Evolutionary conservation across 2,113 vertebrate genomes (phyloP).

Genomic region (Parus major): DNA sequence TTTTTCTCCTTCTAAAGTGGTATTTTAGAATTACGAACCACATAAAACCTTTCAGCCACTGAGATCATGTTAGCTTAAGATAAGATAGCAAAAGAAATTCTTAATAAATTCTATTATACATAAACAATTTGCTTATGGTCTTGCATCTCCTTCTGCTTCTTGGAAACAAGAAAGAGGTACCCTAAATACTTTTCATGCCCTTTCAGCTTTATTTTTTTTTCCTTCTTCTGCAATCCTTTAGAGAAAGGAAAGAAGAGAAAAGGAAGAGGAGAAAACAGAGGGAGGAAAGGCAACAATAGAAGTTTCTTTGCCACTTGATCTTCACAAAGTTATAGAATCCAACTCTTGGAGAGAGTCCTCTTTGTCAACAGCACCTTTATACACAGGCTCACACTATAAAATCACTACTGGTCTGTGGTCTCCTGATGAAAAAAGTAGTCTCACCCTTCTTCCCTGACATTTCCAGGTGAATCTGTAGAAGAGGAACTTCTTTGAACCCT

Average conservation of each 20-base stretch:
- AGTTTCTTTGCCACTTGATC: not conserved
- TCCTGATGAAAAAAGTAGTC: not conserved
- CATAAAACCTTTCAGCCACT: not conserved
- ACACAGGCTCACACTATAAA: not conserved
- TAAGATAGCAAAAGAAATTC: not conserved
- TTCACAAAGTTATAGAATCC: not conserved
- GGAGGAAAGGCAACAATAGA: not conserved
- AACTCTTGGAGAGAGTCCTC: not conserved
- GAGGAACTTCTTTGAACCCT: not conserved
- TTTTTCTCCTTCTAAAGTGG: not conserved
- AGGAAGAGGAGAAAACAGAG: not conserved
- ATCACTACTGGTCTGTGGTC: not conserved
- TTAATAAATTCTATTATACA: not conserved
- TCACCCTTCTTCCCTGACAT: not conserved
- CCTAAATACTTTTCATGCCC: not conserved
- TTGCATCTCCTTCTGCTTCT: not conserved
- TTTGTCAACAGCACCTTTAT: not conserved
- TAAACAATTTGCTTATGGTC: not conserved
- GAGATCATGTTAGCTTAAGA: not conserved
- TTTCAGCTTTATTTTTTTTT: not conserved
- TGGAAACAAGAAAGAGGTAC: not conserved
- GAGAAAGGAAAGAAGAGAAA: not conserved
- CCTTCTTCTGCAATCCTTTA: not conserved
- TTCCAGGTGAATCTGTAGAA: not conserved
- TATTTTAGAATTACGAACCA: slow-evolving; percentile 22